Percentiles rank a stretch among this genome's conserved stretches.
Evolutionary conservation across 2,113 vertebrate genomes (phyloP).

Genomic region (Scomber japonicus): DNA sequence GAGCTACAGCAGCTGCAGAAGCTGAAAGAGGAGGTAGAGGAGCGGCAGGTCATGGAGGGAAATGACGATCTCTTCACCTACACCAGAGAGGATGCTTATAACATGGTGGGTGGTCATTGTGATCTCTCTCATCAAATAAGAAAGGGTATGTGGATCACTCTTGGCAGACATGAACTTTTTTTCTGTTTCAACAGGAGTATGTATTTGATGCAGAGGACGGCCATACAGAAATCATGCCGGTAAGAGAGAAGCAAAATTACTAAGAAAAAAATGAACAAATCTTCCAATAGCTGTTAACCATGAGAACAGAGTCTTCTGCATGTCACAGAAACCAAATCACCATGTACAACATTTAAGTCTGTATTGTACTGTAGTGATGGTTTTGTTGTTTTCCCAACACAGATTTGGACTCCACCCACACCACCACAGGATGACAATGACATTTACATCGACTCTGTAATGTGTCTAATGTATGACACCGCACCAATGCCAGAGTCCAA

Average conservation of each 20-base stretch:
- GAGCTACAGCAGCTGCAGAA: constrained; percentile 87
- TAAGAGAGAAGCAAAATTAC: constrained; percentile 69
- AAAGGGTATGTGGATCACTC: not conserved
- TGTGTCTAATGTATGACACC: constrained; percentile 95
- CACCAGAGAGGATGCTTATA: constrained; percentile 94
- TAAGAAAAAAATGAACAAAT: no score
- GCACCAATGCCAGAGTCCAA: constrained; percentile 92
- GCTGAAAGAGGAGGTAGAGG: constrained; percentile 86
- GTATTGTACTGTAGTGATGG: not conserved
- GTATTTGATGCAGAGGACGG: constrained; percentile 91
- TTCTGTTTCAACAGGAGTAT: constrained; percentile 86
- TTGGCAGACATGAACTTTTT: constrained; percentile 13
- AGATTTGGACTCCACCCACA: constrained; percentile 96
- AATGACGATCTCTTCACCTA: constrained; percentile 93
- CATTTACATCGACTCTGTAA: constrained; percentile 94
- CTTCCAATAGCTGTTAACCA: not conserved
- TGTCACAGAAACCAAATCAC: not conserved
- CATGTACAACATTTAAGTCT: no score
- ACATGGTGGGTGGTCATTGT: constrained; percentile 86
- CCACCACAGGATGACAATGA: constrained; percentile 96
- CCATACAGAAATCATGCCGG: constrained; percentile 94
- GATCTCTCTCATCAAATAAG: not conserved
- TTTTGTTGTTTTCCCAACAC: constrained; percentile 14
- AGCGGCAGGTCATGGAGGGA: constrained; percentile 85
- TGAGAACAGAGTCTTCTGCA: not conserved